Conservation (phyloP, 2,797 vertebrate species). For the Catamblyrhynchus diadema region DNA sequence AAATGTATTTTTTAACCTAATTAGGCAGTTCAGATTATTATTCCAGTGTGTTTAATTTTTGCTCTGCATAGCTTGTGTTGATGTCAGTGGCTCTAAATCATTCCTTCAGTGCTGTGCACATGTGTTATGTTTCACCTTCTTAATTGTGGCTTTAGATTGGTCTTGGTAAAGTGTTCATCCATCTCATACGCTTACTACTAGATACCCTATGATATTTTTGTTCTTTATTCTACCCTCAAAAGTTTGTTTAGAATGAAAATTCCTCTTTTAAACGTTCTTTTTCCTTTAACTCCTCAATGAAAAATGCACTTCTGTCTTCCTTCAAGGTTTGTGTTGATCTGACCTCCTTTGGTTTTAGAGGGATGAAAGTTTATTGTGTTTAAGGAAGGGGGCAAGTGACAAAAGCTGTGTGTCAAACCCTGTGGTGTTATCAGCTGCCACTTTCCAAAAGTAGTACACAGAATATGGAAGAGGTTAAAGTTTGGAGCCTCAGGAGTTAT, state of each 20-base stretch:
- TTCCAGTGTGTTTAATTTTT: constrained; percentile 11
- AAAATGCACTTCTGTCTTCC: not conserved
- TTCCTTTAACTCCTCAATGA: not conserved
- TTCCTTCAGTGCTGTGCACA: not conserved
- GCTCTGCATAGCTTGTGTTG: not conserved
- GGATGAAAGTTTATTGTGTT: not conserved
- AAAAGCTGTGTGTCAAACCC: not conserved
- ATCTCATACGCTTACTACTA: not conserved
- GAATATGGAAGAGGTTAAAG: not conserved
- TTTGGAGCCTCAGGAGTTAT: not conserved
- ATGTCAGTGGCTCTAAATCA: not conserved
- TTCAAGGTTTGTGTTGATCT: not conserved
- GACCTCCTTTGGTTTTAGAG: not conserved
- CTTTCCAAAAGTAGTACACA: not conserved
- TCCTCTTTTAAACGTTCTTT: not conserved
- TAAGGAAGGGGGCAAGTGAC: not conserved
- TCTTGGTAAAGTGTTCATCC: not conserved
- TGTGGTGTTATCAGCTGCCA: not conserved
- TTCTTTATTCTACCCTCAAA: not conserved
- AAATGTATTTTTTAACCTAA: constrained; percentile 42
- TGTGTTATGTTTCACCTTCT: not conserved
- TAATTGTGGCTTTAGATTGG: not conserved
- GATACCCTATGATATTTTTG: not conserved
- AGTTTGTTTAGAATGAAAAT: not conserved
- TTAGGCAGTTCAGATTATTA: constrained; percentile 9